Conservation (phyloP, 64 coral and sea anemone species). For the Astreopora myriophthalma region DNA sequence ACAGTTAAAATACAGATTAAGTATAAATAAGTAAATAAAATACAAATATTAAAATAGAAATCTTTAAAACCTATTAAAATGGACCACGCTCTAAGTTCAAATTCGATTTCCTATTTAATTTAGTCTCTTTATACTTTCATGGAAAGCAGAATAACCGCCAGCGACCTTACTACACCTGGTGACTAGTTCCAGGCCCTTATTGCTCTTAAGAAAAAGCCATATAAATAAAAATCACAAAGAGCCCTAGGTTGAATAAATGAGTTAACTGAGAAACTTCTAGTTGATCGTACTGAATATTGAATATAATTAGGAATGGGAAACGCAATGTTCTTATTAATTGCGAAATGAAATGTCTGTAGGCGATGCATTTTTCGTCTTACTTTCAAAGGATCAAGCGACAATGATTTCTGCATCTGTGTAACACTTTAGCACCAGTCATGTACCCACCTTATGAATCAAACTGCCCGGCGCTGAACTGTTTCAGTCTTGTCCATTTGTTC, state of each 20-base stretch:
- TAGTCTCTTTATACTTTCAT: background rate
- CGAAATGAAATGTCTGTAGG: too few species aligned
- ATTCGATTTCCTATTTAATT: background rate
- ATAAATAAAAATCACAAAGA: background rate
- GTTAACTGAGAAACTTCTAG: background rate
- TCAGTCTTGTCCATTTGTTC: too few species aligned
- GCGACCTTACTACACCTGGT: background rate
- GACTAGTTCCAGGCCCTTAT: background rate
- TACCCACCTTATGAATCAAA: slow-evolving; percentile 24
- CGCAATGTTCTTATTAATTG: too few species aligned
- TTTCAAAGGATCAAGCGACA: too few species aligned
- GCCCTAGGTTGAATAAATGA: background rate
- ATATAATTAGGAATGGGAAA: background rate
- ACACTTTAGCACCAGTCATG: too few species aligned
- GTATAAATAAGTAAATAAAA: background rate
- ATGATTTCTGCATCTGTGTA: too few species aligned
- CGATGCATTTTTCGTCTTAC: too few species aligned
- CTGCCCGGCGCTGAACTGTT: slow-evolving; percentile 58
- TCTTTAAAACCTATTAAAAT: background rate
- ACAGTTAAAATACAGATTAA: too few species aligned
- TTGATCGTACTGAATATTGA: background rate
- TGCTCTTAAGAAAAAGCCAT: background rate
- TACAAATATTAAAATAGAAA: background rate
- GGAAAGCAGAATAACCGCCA: background rate
- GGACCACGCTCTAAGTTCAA: background rate